Base-by-base conservation (phyloP, 1,140 invertebrate genomes). In the Pseudomyrmex concolor region DNA sequence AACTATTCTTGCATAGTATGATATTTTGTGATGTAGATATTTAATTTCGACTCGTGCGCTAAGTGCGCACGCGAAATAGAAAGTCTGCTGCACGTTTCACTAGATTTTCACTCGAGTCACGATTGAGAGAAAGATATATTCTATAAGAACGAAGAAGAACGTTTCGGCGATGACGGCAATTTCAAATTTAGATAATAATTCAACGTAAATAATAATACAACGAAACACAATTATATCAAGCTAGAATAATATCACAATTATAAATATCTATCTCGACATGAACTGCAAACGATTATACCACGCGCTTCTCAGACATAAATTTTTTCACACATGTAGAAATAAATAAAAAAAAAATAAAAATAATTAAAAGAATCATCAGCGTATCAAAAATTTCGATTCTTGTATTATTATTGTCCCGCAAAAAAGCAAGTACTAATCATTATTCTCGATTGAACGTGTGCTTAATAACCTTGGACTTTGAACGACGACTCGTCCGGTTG, bases 391-490 rank as follows among this genome's bases (percentile, higher is more conserved):
- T 19, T 19, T 77, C 51, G 50, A 13, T 17, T 73, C 59, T 63
- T 43, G 67, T 10, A 62, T 84, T 59, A 86, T 70, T 3, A 45
- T 68, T 66, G 78, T 57, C 76, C 62, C 25, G 83, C 63, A 83
- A 89, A 83, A 34, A 63, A 25, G 22, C 71, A 84, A 83, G 76
- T 87, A 86, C 64, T 59, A 83, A 88, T 63, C 73, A 50, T 83
- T 70, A 50, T 83, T 70, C 85, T 68, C 25, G 81, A 83, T 85
- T 85, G 55, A 57, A 59, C 74, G 81, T 83, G 70, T 86, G 74
- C 59, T 34, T 82, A 80, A 64, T 84, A 84, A 87, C 91, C 90
- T 91, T 91, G 91, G 88, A 91, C 91, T 91, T 91, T 90, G 89
- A 63, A 89, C 90, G 84, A 84, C 63, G 51, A 78, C 78, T 85